A percentile compares a stretch with the other conserved stretches of the same genome.
Evolutionary conservation across 2,113 vertebrate species (phyloP).

Genomic region (Peromyscus californicus): DNA sequence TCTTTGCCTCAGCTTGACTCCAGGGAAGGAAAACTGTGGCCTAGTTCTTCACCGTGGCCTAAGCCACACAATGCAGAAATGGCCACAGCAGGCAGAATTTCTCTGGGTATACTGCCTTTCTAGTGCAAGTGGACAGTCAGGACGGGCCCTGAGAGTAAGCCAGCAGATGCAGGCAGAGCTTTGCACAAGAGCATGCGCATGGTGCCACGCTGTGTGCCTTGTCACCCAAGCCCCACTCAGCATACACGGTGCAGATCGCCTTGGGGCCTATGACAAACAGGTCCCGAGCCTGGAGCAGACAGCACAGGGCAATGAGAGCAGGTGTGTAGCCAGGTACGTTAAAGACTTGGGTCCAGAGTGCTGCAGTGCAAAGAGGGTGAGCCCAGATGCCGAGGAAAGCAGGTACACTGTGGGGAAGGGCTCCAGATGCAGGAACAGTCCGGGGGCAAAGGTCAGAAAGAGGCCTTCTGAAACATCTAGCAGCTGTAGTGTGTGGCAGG

Average conservation of each 20-base stretch:
- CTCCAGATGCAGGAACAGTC: background rate
- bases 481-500: background rate
- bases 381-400: background rate
- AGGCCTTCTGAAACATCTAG: background rate
- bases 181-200: background rate
- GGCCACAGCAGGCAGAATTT: background rate
- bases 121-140: background rate
- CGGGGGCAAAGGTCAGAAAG: background rate
- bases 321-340: too few relatives aligned
- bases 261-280: background rate
- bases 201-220: background rate
- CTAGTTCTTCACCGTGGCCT: background rate
- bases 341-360: background rate
- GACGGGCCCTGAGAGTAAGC: background rate
- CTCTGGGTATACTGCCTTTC: background rate
- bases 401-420: accelerated
- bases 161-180: background rate
- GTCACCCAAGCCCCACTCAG: background rate
- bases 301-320: background rate
- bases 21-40: background rate
- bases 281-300: background rate
- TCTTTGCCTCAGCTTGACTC: background rate
- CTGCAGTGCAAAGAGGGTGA: background rate
- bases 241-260: background rate
- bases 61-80: background rate